These are phyloP conservation scores for Antechinus stuartii DNA, from an alignment of 2,113 vertebrate species.

Conservation along the genomic window DNA sequence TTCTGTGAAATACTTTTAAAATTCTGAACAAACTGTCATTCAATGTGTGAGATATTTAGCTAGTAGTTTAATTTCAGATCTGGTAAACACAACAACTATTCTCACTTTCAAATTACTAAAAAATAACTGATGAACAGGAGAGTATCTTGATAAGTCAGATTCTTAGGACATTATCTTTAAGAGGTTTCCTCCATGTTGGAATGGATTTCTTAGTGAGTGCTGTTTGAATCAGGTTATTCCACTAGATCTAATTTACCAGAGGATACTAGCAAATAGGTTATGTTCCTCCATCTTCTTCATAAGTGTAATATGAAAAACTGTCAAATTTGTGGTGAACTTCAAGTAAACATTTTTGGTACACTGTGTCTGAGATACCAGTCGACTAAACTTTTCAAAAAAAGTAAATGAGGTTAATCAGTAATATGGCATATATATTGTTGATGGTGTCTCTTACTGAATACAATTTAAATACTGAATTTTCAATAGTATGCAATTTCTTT, in stretches of 20 bases:
- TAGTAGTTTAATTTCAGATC: neutral
- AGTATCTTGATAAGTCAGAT: neutral
- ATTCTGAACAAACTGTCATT: neutral
- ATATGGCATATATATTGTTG: neutral
- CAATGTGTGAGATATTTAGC: neutral
- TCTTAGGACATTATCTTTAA: neutral
- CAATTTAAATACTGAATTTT: neutral
- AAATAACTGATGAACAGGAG: neutral
- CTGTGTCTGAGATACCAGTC: neutral
- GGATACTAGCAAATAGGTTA: neutral
- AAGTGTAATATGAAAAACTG: neutral
- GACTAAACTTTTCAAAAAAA: neutral
- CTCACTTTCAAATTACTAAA: neutral
- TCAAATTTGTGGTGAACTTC: neutral
- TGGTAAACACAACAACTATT: neutral
- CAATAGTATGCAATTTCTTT: neutral
- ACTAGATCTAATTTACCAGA: neutral
- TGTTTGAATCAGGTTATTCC: neutral
- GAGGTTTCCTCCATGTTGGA: neutral
- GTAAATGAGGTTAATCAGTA: neutral
- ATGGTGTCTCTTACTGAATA: neutral
- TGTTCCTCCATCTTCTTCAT: too few species aligned
- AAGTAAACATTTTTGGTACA: neutral
- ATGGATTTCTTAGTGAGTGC: neutral
- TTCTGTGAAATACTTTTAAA: neutral